Percentiles rank a stretch among this genome's conserved stretches.
Conservation (phyloP, 2,797 vertebrate species). For the Tiaroga cobitis region DNA sequence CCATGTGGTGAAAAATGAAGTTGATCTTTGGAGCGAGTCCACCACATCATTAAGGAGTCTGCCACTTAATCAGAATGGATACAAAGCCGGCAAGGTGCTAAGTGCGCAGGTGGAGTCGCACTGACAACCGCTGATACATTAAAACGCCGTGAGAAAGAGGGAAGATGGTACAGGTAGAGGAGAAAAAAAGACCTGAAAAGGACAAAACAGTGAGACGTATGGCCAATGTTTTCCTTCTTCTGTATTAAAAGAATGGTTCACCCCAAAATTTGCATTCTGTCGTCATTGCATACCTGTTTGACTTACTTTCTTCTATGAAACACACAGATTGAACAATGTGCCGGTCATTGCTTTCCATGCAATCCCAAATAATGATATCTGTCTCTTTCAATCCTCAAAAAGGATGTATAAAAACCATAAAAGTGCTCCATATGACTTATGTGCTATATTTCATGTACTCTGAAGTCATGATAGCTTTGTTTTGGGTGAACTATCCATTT, state of each 20-base stretch:
- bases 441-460: background rate
- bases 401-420: background rate
- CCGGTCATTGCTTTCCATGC: background rate
- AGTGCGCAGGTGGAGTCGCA: conserved; percentile 66
- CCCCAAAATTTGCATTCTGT: background rate
- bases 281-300: background rate
- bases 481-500: background rate
- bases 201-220: background rate
- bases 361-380: background rate
- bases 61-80: conserved; percentile 75
- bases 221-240: background rate
- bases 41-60: conserved; percentile 69
- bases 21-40: conserved; percentile 78
- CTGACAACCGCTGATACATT: conserved; percentile 66
- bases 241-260: background rate
- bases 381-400: background rate
- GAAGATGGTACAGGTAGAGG: conserved; percentile 21
- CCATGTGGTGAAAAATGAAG: conserved; percentile 76
- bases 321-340: background rate
- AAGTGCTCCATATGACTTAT: background rate
- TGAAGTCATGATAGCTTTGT: background rate
- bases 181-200: conserved; percentile 7
- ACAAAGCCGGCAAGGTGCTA: conserved; percentile 70
- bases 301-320: background rate
- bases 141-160: conserved; percentile 51